Evolutionary conservation across 2,113 vertebrate genomes (phyloP).

Genomic region (Aix galericulata): DNA sequence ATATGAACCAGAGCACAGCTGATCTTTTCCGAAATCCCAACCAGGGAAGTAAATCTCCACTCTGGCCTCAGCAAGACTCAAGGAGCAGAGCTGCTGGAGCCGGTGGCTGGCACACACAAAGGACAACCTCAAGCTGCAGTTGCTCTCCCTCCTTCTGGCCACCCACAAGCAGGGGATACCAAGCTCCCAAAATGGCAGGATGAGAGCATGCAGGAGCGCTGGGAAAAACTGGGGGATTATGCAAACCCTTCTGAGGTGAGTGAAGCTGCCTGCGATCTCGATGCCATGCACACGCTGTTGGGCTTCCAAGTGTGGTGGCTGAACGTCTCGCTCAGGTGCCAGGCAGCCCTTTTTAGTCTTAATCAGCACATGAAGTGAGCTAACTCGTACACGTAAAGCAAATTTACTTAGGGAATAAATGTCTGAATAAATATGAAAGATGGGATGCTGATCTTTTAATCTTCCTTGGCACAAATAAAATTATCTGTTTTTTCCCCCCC

Average conservation of each 20-base stretch:
- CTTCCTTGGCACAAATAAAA: conserved; percentile 44
- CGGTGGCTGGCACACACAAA: background rate
- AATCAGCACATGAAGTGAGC: conserved; percentile 2
- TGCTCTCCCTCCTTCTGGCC: background rate
- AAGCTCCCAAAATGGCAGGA: background rate
- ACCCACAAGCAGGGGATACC: background rate
- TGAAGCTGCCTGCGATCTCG: background rate
- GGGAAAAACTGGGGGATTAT: background rate
- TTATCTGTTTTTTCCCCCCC: background rate
- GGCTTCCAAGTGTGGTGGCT: background rate
- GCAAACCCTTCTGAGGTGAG: background rate
- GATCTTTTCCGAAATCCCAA: background rate
- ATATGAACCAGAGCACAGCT: background rate
- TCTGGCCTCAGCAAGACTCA: rapidly evolving
- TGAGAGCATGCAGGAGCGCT: background rate
- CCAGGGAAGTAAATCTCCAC: background rate
- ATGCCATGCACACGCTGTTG: background rate
- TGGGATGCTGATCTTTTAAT: conserved; percentile 22
- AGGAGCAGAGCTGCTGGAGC: background rate
- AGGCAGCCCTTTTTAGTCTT: background rate
- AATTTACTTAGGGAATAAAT: conserved; percentile 51
- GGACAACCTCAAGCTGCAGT: background rate
- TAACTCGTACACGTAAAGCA: conserved; percentile 14
- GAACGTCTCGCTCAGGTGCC: background rate
- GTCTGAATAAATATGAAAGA: conserved; percentile 47